Evolutionary conservation across 2,113 vertebrate species (phyloP).

Genomic region (Verasper variegatus): DNA sequence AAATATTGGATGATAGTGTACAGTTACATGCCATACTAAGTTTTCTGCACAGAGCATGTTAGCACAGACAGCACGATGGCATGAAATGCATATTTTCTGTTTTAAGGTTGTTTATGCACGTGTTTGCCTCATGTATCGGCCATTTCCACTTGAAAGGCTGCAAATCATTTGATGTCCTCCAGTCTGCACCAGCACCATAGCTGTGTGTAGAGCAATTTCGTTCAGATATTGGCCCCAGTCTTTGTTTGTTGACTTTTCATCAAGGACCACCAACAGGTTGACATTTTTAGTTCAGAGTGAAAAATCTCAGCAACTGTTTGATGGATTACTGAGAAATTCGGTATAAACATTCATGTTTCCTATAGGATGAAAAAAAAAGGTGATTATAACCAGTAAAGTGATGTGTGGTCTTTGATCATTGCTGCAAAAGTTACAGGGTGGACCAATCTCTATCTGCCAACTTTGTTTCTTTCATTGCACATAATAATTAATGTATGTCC

Average conservation of each 20-base stretch:
- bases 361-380: not conserved
- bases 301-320: not conserved
- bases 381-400: not conserved
- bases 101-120: not conserved
- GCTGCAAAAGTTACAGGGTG: not conserved
- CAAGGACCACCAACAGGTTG: slow-evolving; percentile 3
- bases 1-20: no score
- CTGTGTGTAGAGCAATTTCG: not conserved
- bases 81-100: no score
- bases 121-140: not conserved
- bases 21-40: no score
- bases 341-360: not conserved
- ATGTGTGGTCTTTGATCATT: not conserved
- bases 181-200: not conserved
- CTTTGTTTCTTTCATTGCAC: no score
- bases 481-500: not conserved
- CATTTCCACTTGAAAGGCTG: not conserved
- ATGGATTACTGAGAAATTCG: not conserved
- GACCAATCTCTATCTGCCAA: no score
- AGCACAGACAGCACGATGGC: no score
- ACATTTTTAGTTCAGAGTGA: slow-evolving; percentile 4
- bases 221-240: not conserved
- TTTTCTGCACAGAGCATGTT: no score
- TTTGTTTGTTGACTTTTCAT: slow-evolving; percentile 9
- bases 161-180: not conserved